Percentiles rank a stretch among this genome's conserved stretches.
Evolutionary conservation across 2,113 vertebrate genomes (phyloP).

Genomic region (Carassius carassius): DNA sequence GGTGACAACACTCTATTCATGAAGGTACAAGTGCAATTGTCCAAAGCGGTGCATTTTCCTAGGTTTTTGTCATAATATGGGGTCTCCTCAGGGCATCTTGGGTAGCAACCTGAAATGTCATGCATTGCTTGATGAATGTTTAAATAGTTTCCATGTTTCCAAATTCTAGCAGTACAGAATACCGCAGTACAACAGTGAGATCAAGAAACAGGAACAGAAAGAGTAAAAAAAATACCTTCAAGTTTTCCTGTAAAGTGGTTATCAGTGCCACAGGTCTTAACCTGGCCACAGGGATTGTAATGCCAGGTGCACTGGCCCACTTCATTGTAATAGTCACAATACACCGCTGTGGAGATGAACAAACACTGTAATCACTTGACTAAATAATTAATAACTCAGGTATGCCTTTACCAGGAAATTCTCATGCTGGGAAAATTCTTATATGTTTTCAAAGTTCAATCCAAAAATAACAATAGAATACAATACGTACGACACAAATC

Average conservation of each 20-base stretch:
- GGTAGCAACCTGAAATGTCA: constrained; percentile 79
- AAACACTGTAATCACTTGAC: constrained; percentile 28
- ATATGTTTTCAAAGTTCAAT: background rate
- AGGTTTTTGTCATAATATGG: constrained; percentile 83
- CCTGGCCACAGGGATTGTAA: constrained; percentile 80
- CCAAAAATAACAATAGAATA: background rate
- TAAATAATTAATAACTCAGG: background rate
- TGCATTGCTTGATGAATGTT: background rate
- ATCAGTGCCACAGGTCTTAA: constrained; percentile 75
- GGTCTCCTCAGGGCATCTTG: constrained; percentile 74
- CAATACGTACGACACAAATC: constrained; percentile 82
- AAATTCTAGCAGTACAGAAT: background rate
- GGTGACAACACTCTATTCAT: constrained; percentile 70
- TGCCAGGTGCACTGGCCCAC: constrained; percentile 79
- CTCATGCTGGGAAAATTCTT: background rate
- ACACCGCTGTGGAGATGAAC: constrained; percentile 73
- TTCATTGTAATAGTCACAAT: constrained; percentile 85
- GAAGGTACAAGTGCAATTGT: constrained; percentile 78
- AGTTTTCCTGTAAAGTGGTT: constrained; percentile 72
- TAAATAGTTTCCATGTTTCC: background rate
- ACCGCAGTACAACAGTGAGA: background rate
- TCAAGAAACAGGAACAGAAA: background rate
- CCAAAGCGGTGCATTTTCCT: constrained; percentile 73
- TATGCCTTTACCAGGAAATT: constrained; percentile 27
- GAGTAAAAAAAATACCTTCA: constrained; percentile 74